A percentile compares a stretch with the other conserved stretches of the same genome.
Conservation (phyloP, 1,140 invertebrate species). For the Ptiloglossa arizonensis region DNA sequence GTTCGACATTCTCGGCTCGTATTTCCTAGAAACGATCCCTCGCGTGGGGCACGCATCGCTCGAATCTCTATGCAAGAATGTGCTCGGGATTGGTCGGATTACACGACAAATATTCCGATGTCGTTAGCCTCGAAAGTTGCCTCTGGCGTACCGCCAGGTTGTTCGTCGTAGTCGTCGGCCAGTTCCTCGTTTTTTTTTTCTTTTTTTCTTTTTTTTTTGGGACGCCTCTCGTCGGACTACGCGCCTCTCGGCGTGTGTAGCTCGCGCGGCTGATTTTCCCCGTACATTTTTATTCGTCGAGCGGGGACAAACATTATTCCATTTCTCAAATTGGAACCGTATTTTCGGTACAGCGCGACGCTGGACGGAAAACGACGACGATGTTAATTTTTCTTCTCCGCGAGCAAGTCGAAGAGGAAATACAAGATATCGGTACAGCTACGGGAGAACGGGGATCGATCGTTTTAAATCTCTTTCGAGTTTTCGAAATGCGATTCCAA, state of each 20-base stretch:
- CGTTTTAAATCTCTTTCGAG: too few relatives aligned
- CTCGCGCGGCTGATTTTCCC: too few relatives aligned
- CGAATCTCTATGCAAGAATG: slow-evolving; percentile 4
- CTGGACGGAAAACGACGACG: too few relatives aligned
- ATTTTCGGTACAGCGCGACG: too few relatives aligned
- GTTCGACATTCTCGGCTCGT: not conserved
- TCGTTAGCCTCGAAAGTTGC: slow-evolving; percentile 55
- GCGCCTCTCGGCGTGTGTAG: not conserved
- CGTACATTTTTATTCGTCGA: not conserved
- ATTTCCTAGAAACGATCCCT: not conserved
- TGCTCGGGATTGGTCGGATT: slow-evolving; percentile 33
- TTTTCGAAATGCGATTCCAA: too few relatives aligned
- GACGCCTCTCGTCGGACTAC: too few relatives aligned
- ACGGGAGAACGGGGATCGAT: too few relatives aligned
- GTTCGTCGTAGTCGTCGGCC: slow-evolving; percentile 40
- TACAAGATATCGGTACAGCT: too few relatives aligned
- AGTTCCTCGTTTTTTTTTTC: slow-evolving; percentile 20
- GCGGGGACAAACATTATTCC: not conserved
- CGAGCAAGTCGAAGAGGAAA: too few relatives aligned
- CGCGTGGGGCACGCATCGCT: not conserved
- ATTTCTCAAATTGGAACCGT: not conserved
- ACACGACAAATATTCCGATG: slow-evolving; percentile 59
- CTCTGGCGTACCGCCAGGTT: slow-evolving; percentile 52
- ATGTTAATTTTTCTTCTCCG: too few relatives aligned
- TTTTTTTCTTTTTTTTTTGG: slow-evolving; percentile 31